Base-by-base conservation (phyloP, 2,113 vertebrate species). In the Notothenia rossii region DNA sequence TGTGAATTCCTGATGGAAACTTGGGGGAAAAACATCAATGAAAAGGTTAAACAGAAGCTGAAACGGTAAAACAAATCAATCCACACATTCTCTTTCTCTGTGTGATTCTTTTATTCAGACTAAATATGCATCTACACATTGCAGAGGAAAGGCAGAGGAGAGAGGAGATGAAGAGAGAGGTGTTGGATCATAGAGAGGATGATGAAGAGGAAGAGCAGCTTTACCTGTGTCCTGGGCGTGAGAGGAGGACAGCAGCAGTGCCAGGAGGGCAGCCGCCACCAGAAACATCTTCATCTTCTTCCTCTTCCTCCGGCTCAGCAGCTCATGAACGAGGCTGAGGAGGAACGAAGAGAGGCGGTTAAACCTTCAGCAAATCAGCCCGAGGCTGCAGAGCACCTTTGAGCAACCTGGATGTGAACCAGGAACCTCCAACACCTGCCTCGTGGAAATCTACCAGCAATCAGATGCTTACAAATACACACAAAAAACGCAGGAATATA, bases 201-300 rank as follows among this genome's bases (percentile, higher is more conserved):
- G 46, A 58, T 22, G 59, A 50, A 22, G 8, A 60, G 51, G 49
- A 56, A 50, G 40, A 46, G 58, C 5, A n/a, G 80, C 58, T 89
- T 97, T 99, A 99, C 98, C 98, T 98, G 95, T 94, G 77, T 94
- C 94, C 91, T 99, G 97, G 88, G 96, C 98, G 87, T 95, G 93
- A 77, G 92, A 93, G 87, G 94, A 95, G 85, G 94, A 92, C 86
- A 98, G 92, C 84, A 96, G 88, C 75, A 96, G 94, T 76, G 94
- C 95, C 80, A 96, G 94, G 76, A 97, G 87, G 84, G 93, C 95
- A 80, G 93, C 92, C 3, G 93, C 95, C 89, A 89, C 95, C 85
- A 94, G 85, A 87, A 88, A 90, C 88, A 96, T 93, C 96, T 95
- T 96, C 97, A 71, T 87, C 85, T 76, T n/a, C n/a, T n/a, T n/a